phyloP scores from a whole-genome alignment of 2,797 vertebrate species.

The Sylvilagus floridanus region DNA sequence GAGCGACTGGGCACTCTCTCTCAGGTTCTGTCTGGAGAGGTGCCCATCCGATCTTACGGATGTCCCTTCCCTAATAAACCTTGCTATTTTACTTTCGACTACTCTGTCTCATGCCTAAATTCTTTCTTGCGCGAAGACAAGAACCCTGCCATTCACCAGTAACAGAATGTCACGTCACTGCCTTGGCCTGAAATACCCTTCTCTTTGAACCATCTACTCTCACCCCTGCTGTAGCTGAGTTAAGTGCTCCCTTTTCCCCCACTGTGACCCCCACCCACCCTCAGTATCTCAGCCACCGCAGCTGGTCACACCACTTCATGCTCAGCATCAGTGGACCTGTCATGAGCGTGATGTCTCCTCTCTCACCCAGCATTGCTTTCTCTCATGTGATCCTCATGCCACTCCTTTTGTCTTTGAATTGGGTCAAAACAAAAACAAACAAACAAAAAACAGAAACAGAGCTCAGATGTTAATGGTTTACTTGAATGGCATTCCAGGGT shows the following conservation, averaged over 20 bases:
- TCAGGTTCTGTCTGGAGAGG: no score
- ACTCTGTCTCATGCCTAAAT: no score
- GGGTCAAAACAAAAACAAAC: not conserved
- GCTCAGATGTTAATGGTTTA: not conserved
- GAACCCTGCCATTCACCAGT: no score
- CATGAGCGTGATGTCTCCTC: not conserved
- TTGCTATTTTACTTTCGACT: no score
- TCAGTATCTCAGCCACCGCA: not conserved
- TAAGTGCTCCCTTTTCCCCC: not conserved
- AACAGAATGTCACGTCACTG: not conserved
- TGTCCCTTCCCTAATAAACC: no score
- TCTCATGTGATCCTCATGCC: not conserved
- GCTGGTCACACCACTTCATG: not conserved
- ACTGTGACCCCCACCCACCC: no score
- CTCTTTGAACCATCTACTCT: not conserved
- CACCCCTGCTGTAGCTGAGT: not conserved
- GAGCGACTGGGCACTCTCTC: no score
- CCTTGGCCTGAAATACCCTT: not conserved
- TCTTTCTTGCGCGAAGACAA: no score
- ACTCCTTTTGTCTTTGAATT: constrained; percentile 5
- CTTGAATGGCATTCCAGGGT: not conserved
- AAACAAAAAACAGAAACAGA: not conserved
- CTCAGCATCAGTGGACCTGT: not conserved
- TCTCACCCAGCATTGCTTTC: not conserved
- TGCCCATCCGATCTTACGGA: no score